These are phyloP conservation scores for Lepilemur ruficaudatus DNA, from an alignment of 2,797 vertebrate species.

Conservation along the genomic window DNA sequence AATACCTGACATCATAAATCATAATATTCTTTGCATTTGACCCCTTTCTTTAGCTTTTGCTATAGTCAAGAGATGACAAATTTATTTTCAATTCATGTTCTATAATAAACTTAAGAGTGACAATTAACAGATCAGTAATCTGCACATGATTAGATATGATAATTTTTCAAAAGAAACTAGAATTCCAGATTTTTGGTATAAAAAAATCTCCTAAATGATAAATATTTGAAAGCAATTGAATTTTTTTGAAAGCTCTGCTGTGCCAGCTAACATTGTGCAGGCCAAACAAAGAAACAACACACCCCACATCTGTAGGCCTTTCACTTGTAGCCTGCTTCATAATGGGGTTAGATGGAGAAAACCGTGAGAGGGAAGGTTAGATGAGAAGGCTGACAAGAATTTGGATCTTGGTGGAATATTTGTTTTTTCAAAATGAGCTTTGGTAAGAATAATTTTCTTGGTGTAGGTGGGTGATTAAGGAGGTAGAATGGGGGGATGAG, in stretches of 20 bases:
- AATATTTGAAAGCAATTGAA: not conserved
- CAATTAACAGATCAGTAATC: not conserved
- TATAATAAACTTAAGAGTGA: constrained; percentile 20
- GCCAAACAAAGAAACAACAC: not conserved
- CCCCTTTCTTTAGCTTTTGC: not conserved
- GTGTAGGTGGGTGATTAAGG: not conserved
- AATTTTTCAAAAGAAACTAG: not conserved
- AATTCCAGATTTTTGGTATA: not conserved
- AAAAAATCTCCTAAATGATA: not conserved
- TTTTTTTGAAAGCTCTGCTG: not conserved
- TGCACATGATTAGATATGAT: not conserved
- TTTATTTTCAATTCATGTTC: constrained; percentile 21
- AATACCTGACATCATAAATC: not conserved
- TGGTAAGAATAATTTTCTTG: not conserved
- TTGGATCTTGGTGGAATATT: not conserved
- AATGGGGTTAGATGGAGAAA: not conserved
- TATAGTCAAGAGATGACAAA: not conserved
- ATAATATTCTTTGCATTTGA: not conserved
- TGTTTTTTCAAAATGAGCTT: constrained; percentile 27
- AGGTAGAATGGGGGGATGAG: not conserved
- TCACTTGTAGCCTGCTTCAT: not conserved
- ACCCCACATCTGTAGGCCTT: not conserved
- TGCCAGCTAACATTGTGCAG: not conserved
- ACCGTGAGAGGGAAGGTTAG: not conserved
- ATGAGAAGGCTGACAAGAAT: not conserved